Percentiles rank a stretch among this genome's conserved stretches.
phyloP scores from a whole-genome alignment of 2,113 vertebrate species.

The Catharus bicknelli region DNA sequence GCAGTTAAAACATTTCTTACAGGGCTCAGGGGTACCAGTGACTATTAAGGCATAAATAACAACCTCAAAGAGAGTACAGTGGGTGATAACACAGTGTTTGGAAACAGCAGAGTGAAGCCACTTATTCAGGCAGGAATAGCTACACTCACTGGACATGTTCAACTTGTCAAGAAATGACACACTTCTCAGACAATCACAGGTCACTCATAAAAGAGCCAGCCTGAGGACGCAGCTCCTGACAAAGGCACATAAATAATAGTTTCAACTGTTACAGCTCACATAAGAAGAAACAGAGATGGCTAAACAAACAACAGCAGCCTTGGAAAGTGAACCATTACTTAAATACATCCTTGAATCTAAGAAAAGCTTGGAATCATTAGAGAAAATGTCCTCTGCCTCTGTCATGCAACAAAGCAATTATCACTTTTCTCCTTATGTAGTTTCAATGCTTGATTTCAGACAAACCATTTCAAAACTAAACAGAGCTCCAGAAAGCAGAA shows the following conservation, averaged over 20 bases:
- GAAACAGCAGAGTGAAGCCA: not conserved
- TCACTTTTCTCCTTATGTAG: not conserved
- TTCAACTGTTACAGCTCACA: not conserved
- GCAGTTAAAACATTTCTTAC: not conserved
- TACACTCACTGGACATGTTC: not conserved
- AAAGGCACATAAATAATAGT: not conserved
- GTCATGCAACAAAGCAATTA: not conserved
- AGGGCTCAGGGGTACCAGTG: not conserved
- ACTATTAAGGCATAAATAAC: slow-evolving; percentile 8
- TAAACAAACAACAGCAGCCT: not conserved
- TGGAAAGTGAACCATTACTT: not conserved
- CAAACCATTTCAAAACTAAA: not conserved
- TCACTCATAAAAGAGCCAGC: not conserved
- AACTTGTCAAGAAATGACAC: not conserved
- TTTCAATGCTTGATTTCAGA: not conserved
- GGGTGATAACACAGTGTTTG: not conserved
- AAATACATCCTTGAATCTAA: not conserved
- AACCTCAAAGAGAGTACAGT: not conserved
- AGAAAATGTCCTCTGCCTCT: not conserved
- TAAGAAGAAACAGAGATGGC: not conserved
- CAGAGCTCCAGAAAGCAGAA: not conserved
- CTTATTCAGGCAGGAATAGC: not conserved
- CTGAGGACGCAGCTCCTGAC: not conserved
- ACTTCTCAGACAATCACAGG: not conserved
- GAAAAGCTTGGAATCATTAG: not conserved